These are phyloP conservation scores for Oceanites oceanicus DNA, from an alignment of 2,113 vertebrate genomes.

Conservation along the genomic window DNA sequence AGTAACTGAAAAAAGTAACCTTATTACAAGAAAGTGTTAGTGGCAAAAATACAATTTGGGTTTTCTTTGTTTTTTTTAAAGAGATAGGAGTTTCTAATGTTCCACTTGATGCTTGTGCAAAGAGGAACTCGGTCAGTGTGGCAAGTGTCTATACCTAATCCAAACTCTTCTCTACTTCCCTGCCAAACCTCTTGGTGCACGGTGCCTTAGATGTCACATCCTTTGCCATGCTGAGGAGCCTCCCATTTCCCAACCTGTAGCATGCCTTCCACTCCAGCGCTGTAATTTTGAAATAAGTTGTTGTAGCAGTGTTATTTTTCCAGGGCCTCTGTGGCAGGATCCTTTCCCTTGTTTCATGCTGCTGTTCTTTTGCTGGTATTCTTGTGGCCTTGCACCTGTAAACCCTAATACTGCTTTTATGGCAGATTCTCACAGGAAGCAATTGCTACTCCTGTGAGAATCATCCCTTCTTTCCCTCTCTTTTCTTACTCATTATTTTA, in stretches of 20 bases:
- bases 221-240: background rate
- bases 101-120: background rate
- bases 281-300: background rate
- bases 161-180: background rate
- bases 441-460: background rate
- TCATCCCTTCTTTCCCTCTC: background rate
- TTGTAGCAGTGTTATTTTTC: background rate
- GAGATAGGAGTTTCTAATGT: background rate
- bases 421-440: background rate
- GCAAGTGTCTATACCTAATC: background rate
- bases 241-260: background rate
- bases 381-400: background rate
- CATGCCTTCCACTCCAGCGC: background rate
- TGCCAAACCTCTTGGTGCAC: background rate
- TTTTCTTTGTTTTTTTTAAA: background rate
- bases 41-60: background rate
- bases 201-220: rapidly evolving
- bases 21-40: background rate
- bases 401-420: background rate
- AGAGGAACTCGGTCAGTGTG: background rate
- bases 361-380: background rate
- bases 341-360: background rate
- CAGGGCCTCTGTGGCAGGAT: background rate
- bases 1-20: background rate
- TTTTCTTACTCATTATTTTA: background rate